Base-by-base conservation (phyloP, 1,140 invertebrate genomes). In the Hestina assimilis region DNA sequence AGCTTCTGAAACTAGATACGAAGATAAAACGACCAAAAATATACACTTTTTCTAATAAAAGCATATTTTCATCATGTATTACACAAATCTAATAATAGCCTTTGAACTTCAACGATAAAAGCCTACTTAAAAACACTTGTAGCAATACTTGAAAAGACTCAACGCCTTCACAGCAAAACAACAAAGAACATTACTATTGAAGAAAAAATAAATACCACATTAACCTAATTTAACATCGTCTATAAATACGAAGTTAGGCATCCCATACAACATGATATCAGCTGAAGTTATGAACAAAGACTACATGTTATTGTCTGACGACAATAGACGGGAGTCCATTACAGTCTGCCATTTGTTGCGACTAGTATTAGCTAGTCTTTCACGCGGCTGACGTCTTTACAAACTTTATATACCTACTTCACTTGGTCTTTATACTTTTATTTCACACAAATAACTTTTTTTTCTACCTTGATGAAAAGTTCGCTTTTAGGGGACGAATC, bases 321-420 rank as follows among this genome's bases (percentile, higher is more conserved):
- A 63, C 60, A 63, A 63, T 58, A 21, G 48, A 40, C 23, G 41
- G n/a, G 29, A 47, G 40, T 58, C 60, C 54, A 63, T 63, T 63
- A 63, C 60, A 58, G 54, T 33, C 28, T 55, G 51, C 35, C 29
- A 35, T 48, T 62, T 46, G 52, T 45, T 41, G 47, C 38, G 28
- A 42, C 15, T 35, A 41, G 59, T 56, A 57, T 48, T 48, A 48
- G 45, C 45, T 23, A 51, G 47, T 51, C 47, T 51, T 40, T 51
- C 47, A 40, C 33, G 19, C 14, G 19, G n/a, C 21, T 51, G 47
- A 51, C 47, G 38, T 52, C 50, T 52, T 52, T 38, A 3, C 11
- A 38, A 38, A 38, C 14, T 38, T n/a, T 17, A n/a, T 38, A 19
- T 8, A 19, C 19, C 17, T 9, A 38, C 15, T 17, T n/a, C 33